phyloP scores from a whole-genome alignment of 2,113 vertebrate species.

The Mirza zaza region DNA sequence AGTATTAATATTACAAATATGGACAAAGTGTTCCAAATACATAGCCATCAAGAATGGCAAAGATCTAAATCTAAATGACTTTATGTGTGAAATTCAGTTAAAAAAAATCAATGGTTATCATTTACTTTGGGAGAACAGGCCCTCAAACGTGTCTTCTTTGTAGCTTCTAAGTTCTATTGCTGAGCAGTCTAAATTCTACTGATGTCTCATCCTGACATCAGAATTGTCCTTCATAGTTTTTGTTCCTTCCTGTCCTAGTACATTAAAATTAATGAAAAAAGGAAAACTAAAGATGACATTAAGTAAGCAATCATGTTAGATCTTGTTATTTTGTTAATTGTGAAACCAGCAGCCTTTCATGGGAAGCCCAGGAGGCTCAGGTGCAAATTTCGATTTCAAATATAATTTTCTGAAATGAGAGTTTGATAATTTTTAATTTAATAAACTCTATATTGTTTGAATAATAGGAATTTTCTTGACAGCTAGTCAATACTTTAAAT shows the following conservation, averaged over 20 bases:
- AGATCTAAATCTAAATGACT: constrained; percentile 18
- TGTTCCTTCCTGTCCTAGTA: neutral
- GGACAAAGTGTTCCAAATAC: constrained; percentile 16
- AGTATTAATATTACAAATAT: neutral
- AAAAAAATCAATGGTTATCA: constrained; percentile 13
- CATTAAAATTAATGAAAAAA: neutral
- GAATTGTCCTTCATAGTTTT: neutral
- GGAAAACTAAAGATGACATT: neutral
- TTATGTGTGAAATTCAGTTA: constrained; percentile 22
- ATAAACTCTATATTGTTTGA: constrained; percentile 21
- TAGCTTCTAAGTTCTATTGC: neutral
- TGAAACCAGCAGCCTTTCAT: neutral
- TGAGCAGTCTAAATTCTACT: neutral
- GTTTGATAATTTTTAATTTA: constrained; percentile 22
- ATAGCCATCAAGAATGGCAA: constrained; percentile 20
- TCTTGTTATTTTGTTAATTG: neutral
- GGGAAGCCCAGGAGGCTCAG: neutral
- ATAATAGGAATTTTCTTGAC: neutral
- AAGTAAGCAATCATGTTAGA: neutral
- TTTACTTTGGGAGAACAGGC: neutral
- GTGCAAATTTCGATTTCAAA: neutral
- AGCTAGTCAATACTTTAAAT: neutral
- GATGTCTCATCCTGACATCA: neutral
- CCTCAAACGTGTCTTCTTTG: neutral
- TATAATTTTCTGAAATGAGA: constrained; percentile 8